Evolutionary conservation across 2,888 invertebrate genomes (phyloP), one percentile per base, ranked within the genome.

Genomic region (Andrena hattorfiana): DNA sequence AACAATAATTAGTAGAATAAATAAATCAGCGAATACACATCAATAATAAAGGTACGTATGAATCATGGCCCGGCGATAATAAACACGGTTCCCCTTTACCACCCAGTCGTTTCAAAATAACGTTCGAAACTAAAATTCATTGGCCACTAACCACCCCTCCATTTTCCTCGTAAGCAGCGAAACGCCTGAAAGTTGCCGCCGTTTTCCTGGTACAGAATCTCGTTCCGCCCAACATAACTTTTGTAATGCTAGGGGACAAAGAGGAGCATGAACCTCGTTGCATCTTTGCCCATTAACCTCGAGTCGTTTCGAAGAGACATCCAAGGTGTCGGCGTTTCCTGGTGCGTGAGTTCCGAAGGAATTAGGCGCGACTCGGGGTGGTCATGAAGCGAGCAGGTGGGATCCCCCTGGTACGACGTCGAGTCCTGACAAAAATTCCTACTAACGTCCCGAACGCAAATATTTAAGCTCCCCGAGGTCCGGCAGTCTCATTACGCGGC

Each of bases 401-500:
- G 70, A 81, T 75, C 81, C 67, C 66, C 23, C 10, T n/a, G 64
- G 64, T 51, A 51, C 64, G 60, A 63, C 66, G 74, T 81, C 49
- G 78, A 77, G 54, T 64, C 67, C 56, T 73, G 64, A 77, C 72
- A 75, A 82, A 70, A 81, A 71, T 81, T 71, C 70, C 74, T 62
- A 30, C 48, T 10, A 67, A 63, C 71, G 59, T 60, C 23, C 60
- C 66, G 69, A 70, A 81, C 74, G 81, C 64, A 81, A 82, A 81
- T 74, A 70, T 73, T 81, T 70, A 74, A 82, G 66, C 73, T 81
- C 59, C 35, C 54, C 68, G 73, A 69, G 80, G 66, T 62, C 26
- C 30, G 59, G 30, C 68, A 59, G 69, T 81, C 81, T 81, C 70
- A 35, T 81, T 81, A 74, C 81, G 70, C 69, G 73, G 30, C 30